Percentiles rank a stretch among this genome's conserved stretches.
phyloP scores from a whole-genome alignment of 2,797 vertebrate genomes.

The Hyperoplus immaculatus region DNA sequence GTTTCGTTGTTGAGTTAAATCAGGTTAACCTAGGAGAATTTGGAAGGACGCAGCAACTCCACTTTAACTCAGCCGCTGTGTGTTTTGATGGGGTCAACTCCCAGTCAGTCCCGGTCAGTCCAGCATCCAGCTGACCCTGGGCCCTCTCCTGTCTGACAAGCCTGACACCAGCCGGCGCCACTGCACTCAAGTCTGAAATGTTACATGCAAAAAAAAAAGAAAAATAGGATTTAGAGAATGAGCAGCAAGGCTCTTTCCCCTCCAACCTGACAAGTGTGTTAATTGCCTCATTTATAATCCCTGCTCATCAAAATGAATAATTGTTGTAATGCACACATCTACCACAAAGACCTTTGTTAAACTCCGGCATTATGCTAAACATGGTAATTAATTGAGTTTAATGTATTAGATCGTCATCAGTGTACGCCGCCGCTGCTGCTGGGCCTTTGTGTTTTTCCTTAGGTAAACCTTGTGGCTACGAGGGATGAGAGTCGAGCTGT shows the following conservation, averaged over 20 bases:
- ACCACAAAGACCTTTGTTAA: constrained; percentile 79
- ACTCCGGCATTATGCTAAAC: constrained; percentile 79
- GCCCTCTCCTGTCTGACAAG: constrained; percentile 51
- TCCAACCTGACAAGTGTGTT: constrained; percentile 77
- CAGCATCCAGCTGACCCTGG: constrained; percentile 60
- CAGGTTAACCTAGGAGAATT: constrained; percentile 71
- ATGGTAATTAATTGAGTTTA: constrained; percentile 80
- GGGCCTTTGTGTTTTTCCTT: constrained; percentile 57
- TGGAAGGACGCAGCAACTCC: constrained; percentile 57
- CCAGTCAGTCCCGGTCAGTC: constrained; percentile 51
- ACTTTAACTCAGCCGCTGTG: constrained; percentile 43
- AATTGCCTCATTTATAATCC: constrained; percentile 87
- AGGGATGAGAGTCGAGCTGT: constrained; percentile 57
- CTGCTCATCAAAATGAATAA: constrained; percentile 82
- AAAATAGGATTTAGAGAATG: constrained; percentile 46
- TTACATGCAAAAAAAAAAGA: constrained; percentile 14
- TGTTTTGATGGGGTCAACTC: constrained; percentile 67
- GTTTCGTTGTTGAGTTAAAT: constrained; percentile 64
- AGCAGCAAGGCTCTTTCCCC: constrained; percentile 64
- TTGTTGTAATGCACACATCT: constrained; percentile 73
- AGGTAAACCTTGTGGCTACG: constrained; percentile 45
- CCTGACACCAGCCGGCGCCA: constrained; percentile 40
- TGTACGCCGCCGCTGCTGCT: constrained; percentile 11
- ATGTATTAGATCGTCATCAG: constrained; percentile 75
- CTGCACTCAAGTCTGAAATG: constrained; percentile 47